A percentile compares a stretch with the other conserved stretches of the same genome.
phyloP scores from a whole-genome alignment of 2,797 vertebrate species.

The Oreochromis mossambicus region DNA sequence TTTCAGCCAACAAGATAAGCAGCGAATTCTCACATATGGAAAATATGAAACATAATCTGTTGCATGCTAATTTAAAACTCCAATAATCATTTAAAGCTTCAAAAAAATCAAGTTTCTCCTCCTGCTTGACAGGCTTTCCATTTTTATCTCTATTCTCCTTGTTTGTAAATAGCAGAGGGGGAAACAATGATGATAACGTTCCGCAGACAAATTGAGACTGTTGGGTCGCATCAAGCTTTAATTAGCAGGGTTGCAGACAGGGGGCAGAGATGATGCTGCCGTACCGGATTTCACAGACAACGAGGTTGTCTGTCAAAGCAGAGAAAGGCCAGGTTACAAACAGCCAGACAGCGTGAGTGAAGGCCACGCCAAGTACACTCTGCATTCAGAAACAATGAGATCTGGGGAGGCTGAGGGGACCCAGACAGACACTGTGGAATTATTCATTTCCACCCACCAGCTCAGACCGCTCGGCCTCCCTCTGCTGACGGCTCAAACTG shows the following conservation, averaged over 20 bases:
- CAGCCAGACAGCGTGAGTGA: constrained; percentile 16
- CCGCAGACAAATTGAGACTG: constrained; percentile 60
- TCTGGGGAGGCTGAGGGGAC: constrained; percentile 41
- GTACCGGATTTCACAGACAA: constrained; percentile 62
- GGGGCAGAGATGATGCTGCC: constrained; percentile 15
- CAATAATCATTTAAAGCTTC: neutral
- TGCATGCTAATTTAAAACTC: neutral
- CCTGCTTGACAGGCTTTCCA: neutral
- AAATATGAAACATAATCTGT: neutral
- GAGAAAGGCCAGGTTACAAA: constrained; percentile 54
- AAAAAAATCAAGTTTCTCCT: neutral
- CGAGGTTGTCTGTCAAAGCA: constrained; percentile 24
- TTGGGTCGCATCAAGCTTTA: constrained; percentile 67
- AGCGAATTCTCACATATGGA: neutral
- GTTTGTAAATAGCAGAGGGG: neutral
- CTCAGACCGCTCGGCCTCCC: constrained; percentile 24
- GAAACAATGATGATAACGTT: constrained; percentile 41
- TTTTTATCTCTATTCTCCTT: neutral
- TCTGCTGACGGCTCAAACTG: constrained; percentile 20
- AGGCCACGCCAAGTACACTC: constrained; percentile 44
- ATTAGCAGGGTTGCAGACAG: constrained; percentile 61
- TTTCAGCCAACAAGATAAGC: neutral
- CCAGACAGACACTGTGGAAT: constrained; percentile 65
- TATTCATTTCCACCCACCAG: constrained; percentile 60
- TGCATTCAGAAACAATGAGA: constrained; percentile 55